Conservation (phyloP, 92 coral and sea anemone species). For the Zoanthus solanderi region DNA sequence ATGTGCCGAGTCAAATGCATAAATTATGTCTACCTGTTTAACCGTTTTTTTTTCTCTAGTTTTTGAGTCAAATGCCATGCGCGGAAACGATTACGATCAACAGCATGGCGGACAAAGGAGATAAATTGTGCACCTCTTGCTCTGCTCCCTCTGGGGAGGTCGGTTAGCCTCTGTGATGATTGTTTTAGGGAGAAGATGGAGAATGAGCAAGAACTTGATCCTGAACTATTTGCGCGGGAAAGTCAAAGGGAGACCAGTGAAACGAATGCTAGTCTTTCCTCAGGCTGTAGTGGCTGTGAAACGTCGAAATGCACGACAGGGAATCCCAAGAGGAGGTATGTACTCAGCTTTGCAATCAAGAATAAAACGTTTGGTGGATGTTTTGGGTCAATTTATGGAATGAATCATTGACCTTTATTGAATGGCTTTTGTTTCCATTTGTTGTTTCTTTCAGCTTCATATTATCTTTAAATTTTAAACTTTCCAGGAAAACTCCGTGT, state of each 20-base stretch:
- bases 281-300: constrained; percentile 40
- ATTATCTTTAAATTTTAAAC: constrained; percentile 30
- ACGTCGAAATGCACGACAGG: constrained; percentile 41
- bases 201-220: background rate
- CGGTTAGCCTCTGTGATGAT: constrained; percentile 44
- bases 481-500: constrained; percentile 40
- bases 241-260: constrained; percentile 40
- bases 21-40: constrained; percentile 30
- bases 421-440: constrained; percentile 44
- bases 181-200: constrained; percentile 35
- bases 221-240: constrained; percentile 43
- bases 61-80: constrained; percentile 15
- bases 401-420: constrained; percentile 18
- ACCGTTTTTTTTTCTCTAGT: constrained; percentile 15
- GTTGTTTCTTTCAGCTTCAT: constrained; percentile 10
- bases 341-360: constrained; percentile 41
- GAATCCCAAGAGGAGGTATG: constrained; percentile 38
- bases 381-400: constrained; percentile 29
- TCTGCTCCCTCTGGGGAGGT: background rate
- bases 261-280: constrained; percentile 36
- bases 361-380: constrained; percentile 45
- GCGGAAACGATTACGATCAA: no score
- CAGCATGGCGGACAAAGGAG: no score
- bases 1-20: background rate
- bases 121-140: no score